Conservation (phyloP, 1,140 invertebrate species). For the Hydropsyche tenuis region DNA sequence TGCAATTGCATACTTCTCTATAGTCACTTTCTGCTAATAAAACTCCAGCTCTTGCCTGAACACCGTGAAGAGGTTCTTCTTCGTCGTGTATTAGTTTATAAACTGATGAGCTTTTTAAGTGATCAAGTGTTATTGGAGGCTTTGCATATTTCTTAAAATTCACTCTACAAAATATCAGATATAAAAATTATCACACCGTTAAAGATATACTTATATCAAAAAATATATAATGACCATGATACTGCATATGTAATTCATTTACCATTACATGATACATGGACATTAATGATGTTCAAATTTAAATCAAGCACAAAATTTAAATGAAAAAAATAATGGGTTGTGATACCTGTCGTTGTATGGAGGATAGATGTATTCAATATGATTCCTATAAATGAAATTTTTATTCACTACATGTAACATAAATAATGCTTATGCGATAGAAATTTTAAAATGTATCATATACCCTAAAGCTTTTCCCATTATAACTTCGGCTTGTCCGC, state of each 20-base stretch:
- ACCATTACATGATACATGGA: too few species aligned
- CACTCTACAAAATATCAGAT: slow-evolving; percentile 62
- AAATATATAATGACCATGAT: too few species aligned
- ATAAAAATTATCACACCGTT: too few species aligned
- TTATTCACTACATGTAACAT: background rate
- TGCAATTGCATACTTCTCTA: slow-evolving; percentile 53
- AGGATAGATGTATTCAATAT: slow-evolving; percentile 61
- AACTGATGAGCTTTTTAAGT: slow-evolving; percentile 75
- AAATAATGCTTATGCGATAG: background rate
- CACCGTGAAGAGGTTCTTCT: slow-evolving; percentile 70
- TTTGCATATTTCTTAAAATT: slow-evolving; percentile 82
- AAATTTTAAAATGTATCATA: background rate
- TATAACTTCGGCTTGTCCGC: slow-evolving; percentile 77
- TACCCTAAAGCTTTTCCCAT: slow-evolving; percentile 78
- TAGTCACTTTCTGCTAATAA: slow-evolving; percentile 72
- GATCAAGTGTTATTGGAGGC: slow-evolving; percentile 71
- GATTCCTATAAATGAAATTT: slow-evolving; percentile 54
- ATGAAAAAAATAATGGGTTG: slow-evolving; percentile 5
- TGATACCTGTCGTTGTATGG: slow-evolving; percentile 63
- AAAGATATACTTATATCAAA: too few species aligned
- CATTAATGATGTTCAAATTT: background rate
- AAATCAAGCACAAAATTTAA: background rate
- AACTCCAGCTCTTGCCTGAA: slow-evolving; percentile 68
- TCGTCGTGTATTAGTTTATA: slow-evolving; percentile 77
- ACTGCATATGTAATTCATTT: too few species aligned